Evolutionary conservation across 2,888 invertebrate genomes (phyloP).

Genomic region (Trilocha varians): DNA sequence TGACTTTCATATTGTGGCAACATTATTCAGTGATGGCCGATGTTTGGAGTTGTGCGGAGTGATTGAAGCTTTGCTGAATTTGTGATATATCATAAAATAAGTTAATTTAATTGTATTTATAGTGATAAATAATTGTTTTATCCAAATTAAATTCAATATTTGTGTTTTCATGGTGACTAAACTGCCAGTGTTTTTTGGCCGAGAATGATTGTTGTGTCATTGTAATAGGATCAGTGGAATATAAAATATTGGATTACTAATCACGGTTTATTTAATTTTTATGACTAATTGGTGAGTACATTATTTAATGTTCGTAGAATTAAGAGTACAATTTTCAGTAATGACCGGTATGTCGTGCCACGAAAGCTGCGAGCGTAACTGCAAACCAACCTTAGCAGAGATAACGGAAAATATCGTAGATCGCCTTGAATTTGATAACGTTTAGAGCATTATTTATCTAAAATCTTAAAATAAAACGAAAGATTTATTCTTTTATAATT

Average conservation of each 20-base stretch:
- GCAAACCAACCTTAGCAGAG: slow-evolving; percentile 33
- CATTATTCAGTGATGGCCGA: slow-evolving; percentile 67
- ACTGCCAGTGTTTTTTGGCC: slow-evolving; percentile 43
- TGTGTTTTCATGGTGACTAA: slow-evolving; percentile 47
- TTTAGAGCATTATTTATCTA: slow-evolving; percentile 24
- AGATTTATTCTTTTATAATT: slow-evolving; percentile 11
- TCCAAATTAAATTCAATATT: slow-evolving; percentile 40
- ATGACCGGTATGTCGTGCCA: slow-evolving; percentile 38
- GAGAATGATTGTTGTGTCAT: slow-evolving; percentile 64
- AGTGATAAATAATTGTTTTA: slow-evolving; percentile 38
- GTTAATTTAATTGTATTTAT: slow-evolving; percentile 49
- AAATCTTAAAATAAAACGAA: slow-evolving; percentile 4
- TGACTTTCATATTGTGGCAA: slow-evolving; percentile 45
- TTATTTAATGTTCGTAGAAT: slow-evolving; percentile 8
- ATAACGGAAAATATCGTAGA: slow-evolving; percentile 64
- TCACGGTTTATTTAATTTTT: slow-evolving; percentile 54
- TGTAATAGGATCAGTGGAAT: slow-evolving; percentile 67
- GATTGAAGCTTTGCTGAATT: slow-evolving; percentile 48
- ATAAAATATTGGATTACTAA: slow-evolving; percentile 65
- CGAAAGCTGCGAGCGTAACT: slow-evolving; percentile 46
- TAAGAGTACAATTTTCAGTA: slow-evolving; percentile 7
- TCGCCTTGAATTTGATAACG: slow-evolving; percentile 63
- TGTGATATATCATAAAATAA: slow-evolving; percentile 52
- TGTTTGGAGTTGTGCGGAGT: slow-evolving; percentile 52
- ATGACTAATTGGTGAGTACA: slow-evolving; percentile 53